phyloP scores from a whole-genome alignment of 2,797 vertebrate genomes.

The Heliangelus exortis region DNA sequence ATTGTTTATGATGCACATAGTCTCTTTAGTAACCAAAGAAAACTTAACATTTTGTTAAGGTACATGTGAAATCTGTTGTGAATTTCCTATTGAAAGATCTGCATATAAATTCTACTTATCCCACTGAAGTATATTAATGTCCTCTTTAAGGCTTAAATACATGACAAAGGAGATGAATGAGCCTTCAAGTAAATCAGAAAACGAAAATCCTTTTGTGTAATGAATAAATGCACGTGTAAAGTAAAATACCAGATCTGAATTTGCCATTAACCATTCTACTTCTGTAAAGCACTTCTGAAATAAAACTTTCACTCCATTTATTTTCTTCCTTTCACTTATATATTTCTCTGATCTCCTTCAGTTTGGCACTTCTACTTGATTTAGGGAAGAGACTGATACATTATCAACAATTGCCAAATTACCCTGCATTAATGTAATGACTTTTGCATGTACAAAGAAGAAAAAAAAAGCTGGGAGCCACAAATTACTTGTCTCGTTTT shows the following conservation, averaged over 20 bases:
- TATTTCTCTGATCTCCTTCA: not conserved
- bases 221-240: not conserved
- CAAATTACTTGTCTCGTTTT: constrained; percentile 32
- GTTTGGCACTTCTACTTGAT: not conserved
- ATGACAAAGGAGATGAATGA: not conserved
- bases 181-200: constrained; percentile 16
- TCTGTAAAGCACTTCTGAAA: not conserved
- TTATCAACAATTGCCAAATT: constrained; percentile 31
- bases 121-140: not conserved
- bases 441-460: not conserved
- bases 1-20: not conserved
- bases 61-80: not conserved
- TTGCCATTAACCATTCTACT: not conserved
- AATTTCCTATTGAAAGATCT: not conserved
- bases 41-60: not conserved
- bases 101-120: not conserved
- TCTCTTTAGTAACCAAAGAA: not conserved
- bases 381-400: not conserved
- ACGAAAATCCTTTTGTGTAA: not conserved
- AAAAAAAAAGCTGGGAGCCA: not conserved
- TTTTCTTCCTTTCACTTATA: not conserved
- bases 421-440: not conserved
- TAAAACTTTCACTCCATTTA: not conserved
- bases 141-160: not conserved
- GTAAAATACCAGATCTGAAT: not conserved